Evolutionary conservation across 2,888 invertebrate genomes (phyloP), one percentile per base, ranked within the genome.

Genomic region (Trichopria drosophilae): DNA sequence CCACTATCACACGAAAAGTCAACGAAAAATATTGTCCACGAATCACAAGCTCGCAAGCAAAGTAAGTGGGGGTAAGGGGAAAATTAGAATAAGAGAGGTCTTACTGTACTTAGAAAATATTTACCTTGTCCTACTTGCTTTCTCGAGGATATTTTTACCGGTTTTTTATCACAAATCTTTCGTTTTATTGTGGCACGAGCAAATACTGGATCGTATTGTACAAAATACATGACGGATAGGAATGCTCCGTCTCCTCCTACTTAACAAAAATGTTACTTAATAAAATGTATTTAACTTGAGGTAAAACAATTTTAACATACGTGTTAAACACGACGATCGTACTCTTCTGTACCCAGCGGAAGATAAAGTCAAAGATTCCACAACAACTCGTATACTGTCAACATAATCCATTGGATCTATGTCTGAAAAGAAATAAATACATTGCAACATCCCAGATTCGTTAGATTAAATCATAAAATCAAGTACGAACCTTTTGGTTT

Each of bases 201-300:
- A 55, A 76, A 75, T 16, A 74, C 75, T 49, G 77, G 61, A 51
- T 74, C 65, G 62, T 79, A 80, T 53, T 79, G 79, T 26, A 79
- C 65, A 64, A 79, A 78, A 64, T 77, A 80, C 19, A 75, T 78
- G 18, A 68, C 60, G 10, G 66, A 61, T n/a, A 61, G 19, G 26
- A 64, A 62, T 13, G 57, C 41, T 23, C 58, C 60, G 48, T 72
- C 67, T 34, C 63, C 63, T 12, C 64, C 67, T 67, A 34, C 45
- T 44, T 32, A 23, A 46, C 40, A 50, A 51, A 45, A 9, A 40
- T 35, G 28, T 12, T 1, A 45, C 50, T 42, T 23, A 42, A 20
- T 29, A 26, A 13, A 36, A 44, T 28, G 18, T 4, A 41, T 7
- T 24, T 18, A 35, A 28, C 24, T 26, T 43, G 13, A 20, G 6